Evolutionary conservation across 1,140 invertebrate genomes (phyloP), one percentile per base, ranked within the genome.

Genomic region (Diplogasteroides magnus): DNA sequence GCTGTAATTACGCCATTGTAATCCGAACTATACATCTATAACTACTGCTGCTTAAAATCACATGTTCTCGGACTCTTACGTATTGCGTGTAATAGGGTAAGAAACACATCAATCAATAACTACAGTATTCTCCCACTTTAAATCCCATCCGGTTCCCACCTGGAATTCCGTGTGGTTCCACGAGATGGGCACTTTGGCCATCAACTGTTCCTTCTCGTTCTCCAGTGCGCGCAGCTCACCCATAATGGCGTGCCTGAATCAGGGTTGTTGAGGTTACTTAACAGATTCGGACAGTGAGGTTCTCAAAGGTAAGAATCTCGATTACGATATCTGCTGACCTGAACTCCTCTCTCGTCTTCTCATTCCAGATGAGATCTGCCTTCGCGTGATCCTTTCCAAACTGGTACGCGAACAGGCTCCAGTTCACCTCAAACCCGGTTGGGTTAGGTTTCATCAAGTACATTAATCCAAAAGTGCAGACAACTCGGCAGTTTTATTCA

Each of bases 81-180:
- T n/a, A n/a, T n/a, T n/a, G n/a, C n/a, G n/a, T n/a, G n/a, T n/a
- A n/a, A n/a, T n/a, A n/a, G n/a, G n/a, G n/a, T n/a, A n/a, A n/a
- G n/a, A n/a, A n/a, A n/a, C n/a, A n/a, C n/a, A n/a, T n/a, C n/a
- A n/a, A n/a, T n/a, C n/a, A n/a, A n/a, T n/a, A n/a, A n/a, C n/a
- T n/a, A n/a, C n/a, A n/a, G n/a, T n/a, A n/a, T n/a, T n/a, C n/a
- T n/a, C n/a, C n/a, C n/a, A n/a, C n/a, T 48, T 48, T 48, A 6
- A 48, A 48, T 48, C 37, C 37, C 37, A 48, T 6, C 19, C 37
- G 19, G 19, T 48, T 48, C 37, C 28, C 37, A 82, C 80, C 56
- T 31, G 32, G 66, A 82, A 87, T 82, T 99, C 97, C 61, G 90
- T 88, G 86, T 98, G 92, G 87, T 99, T 99, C 97, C 97, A 99